Conservation (phyloP, 2,797 vertebrate genomes). For the Chelmon rostratus region DNA sequence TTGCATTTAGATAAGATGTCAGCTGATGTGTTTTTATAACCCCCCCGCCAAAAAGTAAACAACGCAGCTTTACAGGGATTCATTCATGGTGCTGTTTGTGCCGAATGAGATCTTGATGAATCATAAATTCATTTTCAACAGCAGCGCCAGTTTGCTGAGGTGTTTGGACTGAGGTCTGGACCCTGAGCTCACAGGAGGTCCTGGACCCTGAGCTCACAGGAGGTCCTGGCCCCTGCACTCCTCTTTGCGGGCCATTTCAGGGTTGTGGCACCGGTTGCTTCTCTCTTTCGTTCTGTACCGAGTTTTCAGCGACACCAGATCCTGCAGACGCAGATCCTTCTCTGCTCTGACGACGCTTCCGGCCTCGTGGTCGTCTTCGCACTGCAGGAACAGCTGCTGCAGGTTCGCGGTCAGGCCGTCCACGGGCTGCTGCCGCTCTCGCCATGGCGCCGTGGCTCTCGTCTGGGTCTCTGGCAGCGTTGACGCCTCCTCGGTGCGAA, state of each 20-base stretch:
- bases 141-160: neutral
- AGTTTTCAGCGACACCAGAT: constrained; percentile 5
- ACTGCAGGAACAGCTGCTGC: constrained; percentile 1
- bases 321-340: neutral
- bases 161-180: neutral
- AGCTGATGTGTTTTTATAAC: too few species aligned
- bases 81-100: neutral
- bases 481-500: neutral
- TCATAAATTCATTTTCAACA: neutral
- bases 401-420: neutral
- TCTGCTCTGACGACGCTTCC: accelerated
- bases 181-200: neutral
- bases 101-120: neutral
- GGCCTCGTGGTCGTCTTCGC: neutral
- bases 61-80: neutral
- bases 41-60: neutral
- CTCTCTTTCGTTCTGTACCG: constrained; percentile 43
- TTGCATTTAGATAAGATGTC: too few species aligned
- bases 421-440: neutral
- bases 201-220: neutral
- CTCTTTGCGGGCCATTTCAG: constrained; percentile 32
- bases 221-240: neutral
- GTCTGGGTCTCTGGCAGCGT: accelerated
- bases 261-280: constrained; percentile 8
- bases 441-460: neutral